Evolutionary conservation across 2,888 invertebrate species (phyloP), one percentile per base, ranked within the genome.

Genomic region (Spicauda simplicius): DNA sequence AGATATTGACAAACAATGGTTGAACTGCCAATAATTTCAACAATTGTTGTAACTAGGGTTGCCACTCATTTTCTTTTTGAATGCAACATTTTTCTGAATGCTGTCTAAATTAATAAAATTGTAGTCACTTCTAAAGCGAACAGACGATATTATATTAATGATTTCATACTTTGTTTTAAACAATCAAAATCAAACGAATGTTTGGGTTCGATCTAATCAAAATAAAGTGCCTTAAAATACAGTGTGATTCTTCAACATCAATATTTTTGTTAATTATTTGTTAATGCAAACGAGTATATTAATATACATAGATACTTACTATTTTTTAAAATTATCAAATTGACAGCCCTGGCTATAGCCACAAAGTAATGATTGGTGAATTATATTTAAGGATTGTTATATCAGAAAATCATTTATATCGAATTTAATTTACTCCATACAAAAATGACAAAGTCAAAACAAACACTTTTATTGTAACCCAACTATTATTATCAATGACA

Each of bases 341-440:
- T 57, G 37, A 4, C 41, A 41, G 41, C 41, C 41, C 48, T 56
- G 16, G 18, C 14, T 10, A 18, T 30, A 54, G 48, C 25, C 48
- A 7, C 30, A 56, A 19, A 20, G 20, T 52, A 52, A 56, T 56
- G 30, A 63, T 48, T 56, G 19, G 30, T 18, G 63, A 63, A 63
- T 56, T 48, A 30, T 10, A 63, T 33, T 16, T 18, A n/a, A n/a
- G n/a, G n/a, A 56, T 63, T 63, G 63, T 63, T 56, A 18, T 53
- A 19, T 14, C 14, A 37, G 18, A 48, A 57, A 33, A 60, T 60
- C 50, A 33, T 50, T 50, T 60, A 60, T 33, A 57, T 11, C 45
- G 12, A 56, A 64, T 57, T 56, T 63, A 56, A 63, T 64, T 64
- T 56, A 50, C 33, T 18, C 55, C 19, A 30, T n/a, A 48, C 33